phyloP scores from a whole-genome alignment of 2,797 vertebrate genomes.

The Peromyscus nudipes region DNA sequence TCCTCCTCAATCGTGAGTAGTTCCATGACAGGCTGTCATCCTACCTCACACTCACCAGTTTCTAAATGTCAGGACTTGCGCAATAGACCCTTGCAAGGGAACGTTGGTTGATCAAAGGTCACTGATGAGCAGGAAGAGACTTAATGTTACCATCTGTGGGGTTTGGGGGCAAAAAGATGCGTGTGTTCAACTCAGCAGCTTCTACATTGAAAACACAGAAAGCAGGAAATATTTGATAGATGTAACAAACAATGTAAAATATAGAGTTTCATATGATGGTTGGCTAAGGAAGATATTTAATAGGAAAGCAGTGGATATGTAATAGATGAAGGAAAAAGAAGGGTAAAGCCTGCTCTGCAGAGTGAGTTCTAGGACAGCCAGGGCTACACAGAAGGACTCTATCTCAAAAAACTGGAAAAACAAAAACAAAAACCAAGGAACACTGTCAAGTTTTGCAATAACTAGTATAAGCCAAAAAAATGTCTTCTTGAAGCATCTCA shows the following conservation, averaged over 20 bases:
- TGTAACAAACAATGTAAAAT: neutral
- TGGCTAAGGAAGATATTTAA: neutral
- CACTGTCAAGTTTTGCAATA: slow-evolving; percentile 15
- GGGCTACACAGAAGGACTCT: neutral
- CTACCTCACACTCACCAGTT: neutral
- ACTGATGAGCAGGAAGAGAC: neutral
- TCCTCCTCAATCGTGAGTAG: neutral
- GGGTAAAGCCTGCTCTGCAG: neutral
- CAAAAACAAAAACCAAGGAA: neutral
- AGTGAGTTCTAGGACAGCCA: neutral
- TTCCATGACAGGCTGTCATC: neutral
- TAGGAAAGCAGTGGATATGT: neutral
- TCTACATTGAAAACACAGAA: slow-evolving; percentile 35
- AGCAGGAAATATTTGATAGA: neutral
- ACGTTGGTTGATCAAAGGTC: neutral
- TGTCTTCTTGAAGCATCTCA: neutral
- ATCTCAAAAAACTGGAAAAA: neutral
- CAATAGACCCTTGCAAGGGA: neutral
- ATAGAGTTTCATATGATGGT: neutral
- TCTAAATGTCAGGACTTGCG: neutral
- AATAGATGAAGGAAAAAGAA: neutral
- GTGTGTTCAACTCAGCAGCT: neutral
- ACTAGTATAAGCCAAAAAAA: neutral
- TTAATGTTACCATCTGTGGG: neutral
- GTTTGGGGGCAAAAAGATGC: neutral